phyloP scores from a whole-genome alignment of 2,113 vertebrate species.

The Anhinga anhinga region DNA sequence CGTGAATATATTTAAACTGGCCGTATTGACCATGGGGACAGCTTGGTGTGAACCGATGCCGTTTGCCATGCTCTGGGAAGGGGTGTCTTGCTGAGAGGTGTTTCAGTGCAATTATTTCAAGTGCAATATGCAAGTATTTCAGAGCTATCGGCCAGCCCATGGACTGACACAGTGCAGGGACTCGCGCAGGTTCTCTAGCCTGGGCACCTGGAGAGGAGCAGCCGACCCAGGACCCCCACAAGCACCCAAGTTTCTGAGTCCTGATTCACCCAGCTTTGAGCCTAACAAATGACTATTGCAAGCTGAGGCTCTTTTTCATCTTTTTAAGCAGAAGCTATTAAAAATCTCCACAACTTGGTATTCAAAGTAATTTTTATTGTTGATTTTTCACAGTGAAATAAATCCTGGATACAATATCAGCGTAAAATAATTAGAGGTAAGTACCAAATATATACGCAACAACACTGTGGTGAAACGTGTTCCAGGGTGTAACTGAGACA shows the following conservation, averaged over 20 bases:
- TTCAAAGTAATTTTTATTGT: background rate
- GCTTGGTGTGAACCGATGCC: rapidly evolving
- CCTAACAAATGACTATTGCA: background rate
- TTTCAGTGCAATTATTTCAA: background rate
- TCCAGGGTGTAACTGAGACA: background rate
- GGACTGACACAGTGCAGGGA: background rate
- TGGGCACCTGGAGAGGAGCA: background rate
- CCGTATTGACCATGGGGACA: background rate
- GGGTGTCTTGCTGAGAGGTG: background rate
- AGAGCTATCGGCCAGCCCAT: rapidly evolving
- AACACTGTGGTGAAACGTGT: background rate
- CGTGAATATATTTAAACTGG: background rate
- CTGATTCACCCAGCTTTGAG: background rate
- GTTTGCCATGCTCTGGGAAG: rapidly evolving
- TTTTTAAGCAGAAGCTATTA: background rate
- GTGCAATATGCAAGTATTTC: no score
- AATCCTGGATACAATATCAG: background rate
- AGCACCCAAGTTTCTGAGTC: background rate
- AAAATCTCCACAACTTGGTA: background rate
- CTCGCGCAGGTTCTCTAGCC: background rate
- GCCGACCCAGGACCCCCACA: rapidly evolving
- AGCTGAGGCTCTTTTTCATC: background rate
- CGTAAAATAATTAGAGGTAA: background rate
- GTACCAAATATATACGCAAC: background rate
- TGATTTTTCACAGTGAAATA: background rate